Evolutionary conservation across 2,888 invertebrate species (phyloP).

Genomic region (Anodontia alba): DNA sequence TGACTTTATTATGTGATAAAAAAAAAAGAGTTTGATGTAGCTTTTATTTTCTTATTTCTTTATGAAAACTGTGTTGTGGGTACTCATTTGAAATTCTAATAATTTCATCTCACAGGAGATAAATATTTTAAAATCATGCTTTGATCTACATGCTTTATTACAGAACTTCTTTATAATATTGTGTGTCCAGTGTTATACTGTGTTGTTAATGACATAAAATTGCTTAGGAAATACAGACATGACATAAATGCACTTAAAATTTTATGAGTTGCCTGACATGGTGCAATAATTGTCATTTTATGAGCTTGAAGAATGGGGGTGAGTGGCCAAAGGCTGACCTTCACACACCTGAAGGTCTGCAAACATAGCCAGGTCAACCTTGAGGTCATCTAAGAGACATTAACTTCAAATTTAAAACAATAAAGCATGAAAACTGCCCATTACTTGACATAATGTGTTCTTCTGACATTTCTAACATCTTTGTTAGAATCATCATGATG

Average conservation of each 20-base stretch:
- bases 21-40: too few species aligned
- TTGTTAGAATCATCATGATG: neutral
- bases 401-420: constrained; percentile 11
- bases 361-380: neutral
- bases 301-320: neutral
- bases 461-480: neutral
- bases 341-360: neutral
- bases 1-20: too few species aligned
- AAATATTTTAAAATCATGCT: too few species aligned
- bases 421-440: neutral
- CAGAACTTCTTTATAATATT: too few species aligned
- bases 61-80: too few species aligned
- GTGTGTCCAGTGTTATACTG: too few species aligned
- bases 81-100: too few species aligned
- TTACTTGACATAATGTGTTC: neutral
- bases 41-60: too few species aligned
- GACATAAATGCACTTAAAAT: neutral
- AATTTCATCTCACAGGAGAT: too few species aligned
- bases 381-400: neutral
- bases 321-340: constrained; percentile 3
- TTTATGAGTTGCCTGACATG: neutral
- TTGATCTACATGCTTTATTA: too few species aligned
- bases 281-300: constrained; percentile 3
- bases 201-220: too few species aligned
- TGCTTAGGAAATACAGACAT: too few species aligned